Evolutionary conservation across 2,888 invertebrate genomes (phyloP).

Genomic region (Chromoteleia sp.): DNA sequence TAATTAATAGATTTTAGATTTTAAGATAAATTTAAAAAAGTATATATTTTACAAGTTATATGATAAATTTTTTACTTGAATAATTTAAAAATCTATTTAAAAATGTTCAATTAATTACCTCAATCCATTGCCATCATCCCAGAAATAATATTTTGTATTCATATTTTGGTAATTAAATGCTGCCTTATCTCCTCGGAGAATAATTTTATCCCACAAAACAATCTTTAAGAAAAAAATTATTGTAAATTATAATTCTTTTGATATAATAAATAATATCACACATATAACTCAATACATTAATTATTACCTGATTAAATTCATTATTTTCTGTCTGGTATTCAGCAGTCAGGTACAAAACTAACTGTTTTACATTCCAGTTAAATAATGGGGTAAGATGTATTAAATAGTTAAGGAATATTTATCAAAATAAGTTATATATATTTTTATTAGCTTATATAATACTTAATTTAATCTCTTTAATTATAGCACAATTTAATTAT

Average conservation of each 20-base stretch:
- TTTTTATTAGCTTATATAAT: too few species aligned
- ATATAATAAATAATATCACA: slow-evolving; percentile 4
- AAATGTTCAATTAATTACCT: slow-evolving; percentile 88
- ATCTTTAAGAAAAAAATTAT: slow-evolving; percentile 86
- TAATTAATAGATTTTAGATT: too few species aligned
- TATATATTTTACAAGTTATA: too few species aligned
- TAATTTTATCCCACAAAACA: slow-evolving; percentile 99
- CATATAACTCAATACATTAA: neutral
- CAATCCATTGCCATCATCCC: slow-evolving; percentile 99
- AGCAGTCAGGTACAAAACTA: slow-evolving; percentile 98
- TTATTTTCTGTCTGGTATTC: slow-evolving; percentile 96
- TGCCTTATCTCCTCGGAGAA: slow-evolving; percentile 97
- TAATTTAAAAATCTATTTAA: too few species aligned
- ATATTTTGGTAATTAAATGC: slow-evolving; percentile 95
- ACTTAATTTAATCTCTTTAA: too few species aligned
- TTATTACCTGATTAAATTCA: slow-evolving; percentile 90
- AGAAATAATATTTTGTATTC: slow-evolving; percentile 99
- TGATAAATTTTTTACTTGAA: too few species aligned
- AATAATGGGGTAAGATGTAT: slow-evolving; percentile 93
- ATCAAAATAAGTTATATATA: too few species aligned
- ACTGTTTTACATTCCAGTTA: slow-evolving; percentile 99
- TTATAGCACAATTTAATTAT: too few species aligned
- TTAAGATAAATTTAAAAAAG: too few species aligned
- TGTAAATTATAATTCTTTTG: neutral
- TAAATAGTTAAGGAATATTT: slow-evolving; percentile 74